These are phyloP conservation scores for Osmerus eperlanus DNA, from an alignment of 2,113 vertebrate genomes.

Conservation along the genomic window DNA sequence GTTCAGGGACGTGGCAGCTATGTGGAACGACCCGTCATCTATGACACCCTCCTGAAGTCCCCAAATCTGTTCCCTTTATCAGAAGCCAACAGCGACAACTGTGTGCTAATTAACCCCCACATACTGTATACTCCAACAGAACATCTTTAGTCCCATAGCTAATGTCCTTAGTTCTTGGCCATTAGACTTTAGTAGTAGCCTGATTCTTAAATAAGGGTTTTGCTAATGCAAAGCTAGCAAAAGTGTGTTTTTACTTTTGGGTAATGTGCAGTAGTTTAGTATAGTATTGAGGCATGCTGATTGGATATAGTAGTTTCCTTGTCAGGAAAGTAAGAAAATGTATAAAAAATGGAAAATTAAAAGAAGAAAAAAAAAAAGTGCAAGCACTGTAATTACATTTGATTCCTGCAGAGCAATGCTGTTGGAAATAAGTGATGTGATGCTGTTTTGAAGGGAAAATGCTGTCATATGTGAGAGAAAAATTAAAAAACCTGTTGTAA, in stretches of 20 bases:
- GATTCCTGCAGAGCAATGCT: conserved; percentile 49
- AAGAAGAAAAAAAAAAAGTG: conserved; percentile 9
- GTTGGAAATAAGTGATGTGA: conserved; percentile 55
- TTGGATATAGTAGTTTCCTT: conserved; percentile 36
- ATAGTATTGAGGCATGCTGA: conserved; percentile 57
- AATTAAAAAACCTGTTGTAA: background rate
- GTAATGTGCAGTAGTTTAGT: conserved; percentile 43
- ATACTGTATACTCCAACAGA: conserved; percentile 27
- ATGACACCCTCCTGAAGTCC: conserved; percentile 76
- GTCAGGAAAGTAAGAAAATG: conserved; percentile 49
- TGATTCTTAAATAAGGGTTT: conserved; percentile 27
- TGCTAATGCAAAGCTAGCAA: conserved; percentile 15
- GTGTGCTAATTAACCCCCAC: conserved; percentile 32
- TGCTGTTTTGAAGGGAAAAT: conserved; percentile 19
- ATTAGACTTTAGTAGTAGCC: conserved; percentile 42
- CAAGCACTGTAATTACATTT: conserved; percentile 30
- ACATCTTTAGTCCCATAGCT: background rate
- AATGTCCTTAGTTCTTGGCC: conserved; percentile 24
- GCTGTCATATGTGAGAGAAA: conserved; percentile 8
- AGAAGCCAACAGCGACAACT: conserved; percentile 52
- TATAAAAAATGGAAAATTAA: conserved; percentile 41
- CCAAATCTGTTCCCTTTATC: conserved; percentile 57
- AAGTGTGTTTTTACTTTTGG: conserved; percentile 44
- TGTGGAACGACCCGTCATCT: conserved; percentile 75
- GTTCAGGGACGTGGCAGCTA: conserved; percentile 76